phyloP scores from a whole-genome alignment of 2,113 vertebrate species.

The Odontophorus gujanensis region DNA sequence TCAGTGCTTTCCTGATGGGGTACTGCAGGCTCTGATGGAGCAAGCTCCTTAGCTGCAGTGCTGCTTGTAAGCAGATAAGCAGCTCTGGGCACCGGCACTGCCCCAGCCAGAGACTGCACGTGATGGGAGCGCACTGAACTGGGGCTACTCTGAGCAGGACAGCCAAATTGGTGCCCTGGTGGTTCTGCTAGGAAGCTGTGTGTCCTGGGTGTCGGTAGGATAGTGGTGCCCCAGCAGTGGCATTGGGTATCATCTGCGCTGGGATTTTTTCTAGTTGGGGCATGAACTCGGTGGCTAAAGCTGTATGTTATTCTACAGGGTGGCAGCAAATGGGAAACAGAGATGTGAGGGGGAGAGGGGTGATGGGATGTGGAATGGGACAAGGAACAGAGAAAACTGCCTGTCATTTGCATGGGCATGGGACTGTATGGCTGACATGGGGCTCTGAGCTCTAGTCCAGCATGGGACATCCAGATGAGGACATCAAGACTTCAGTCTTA shows the following conservation, averaged over 20 bases:
- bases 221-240: rapidly evolving
- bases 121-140: rapidly evolving
- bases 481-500: not conserved
- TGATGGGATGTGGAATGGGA: rapidly evolving
- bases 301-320: not conserved
- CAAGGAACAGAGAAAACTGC: not conserved
- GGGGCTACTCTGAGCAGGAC: not conserved
- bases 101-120: not conserved
- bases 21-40: not conserved
- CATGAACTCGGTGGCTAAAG: not conserved
- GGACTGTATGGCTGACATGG: not conserved
- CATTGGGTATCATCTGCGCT: not conserved
- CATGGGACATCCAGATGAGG: no score
- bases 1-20: not conserved
- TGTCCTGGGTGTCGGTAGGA: not conserved
- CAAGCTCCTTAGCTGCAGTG: conserved; percentile 14
- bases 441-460: rapidly evolving
- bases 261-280: not conserved
- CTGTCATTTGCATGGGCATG: not conserved
- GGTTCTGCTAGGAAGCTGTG: not conserved
- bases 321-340: not conserved
- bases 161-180: rapidly evolving
- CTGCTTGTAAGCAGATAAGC: conserved; percentile 15
- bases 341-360: not conserved
- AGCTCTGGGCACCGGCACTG: not conserved